phyloP scores from a whole-genome alignment of 2,888 invertebrate genomes.

The Epirrita christyi region DNA sequence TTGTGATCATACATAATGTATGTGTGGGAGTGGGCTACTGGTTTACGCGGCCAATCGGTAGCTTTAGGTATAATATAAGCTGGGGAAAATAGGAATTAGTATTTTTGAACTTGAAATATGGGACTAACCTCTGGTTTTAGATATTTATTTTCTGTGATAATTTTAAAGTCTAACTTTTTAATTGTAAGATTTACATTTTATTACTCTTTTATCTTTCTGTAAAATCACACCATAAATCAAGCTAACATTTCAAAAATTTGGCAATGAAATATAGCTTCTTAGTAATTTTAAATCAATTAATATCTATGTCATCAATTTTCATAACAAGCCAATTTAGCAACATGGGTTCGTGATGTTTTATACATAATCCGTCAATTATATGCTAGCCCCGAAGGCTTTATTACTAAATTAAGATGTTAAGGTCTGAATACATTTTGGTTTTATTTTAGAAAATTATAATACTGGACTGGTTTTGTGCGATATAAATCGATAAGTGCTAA shows the following conservation, averaged over 20 bases:
- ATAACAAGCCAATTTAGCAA: conserved; percentile 27
- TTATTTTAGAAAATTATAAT: conserved; percentile 30
- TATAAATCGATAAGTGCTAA: conserved; percentile 23
- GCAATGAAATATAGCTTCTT: conserved; percentile 20
- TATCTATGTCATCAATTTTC: conserved; percentile 22
- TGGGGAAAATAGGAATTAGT: neutral
- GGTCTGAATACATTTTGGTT: conserved; percentile 26
- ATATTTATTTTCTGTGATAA: neutral
- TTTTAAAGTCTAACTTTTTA: neutral
- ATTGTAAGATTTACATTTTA: neutral
- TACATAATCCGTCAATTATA: conserved; percentile 36
- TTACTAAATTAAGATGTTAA: conserved; percentile 44
- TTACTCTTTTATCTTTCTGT: neutral
- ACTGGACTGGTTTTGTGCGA: conserved; percentile 21
- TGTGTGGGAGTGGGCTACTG: conserved; percentile 71
- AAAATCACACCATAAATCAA: conserved; percentile 13
- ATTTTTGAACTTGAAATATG: neutral
- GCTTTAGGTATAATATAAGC: conserved; percentile 31
- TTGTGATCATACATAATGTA: conserved; percentile 39
- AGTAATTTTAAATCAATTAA: conserved; percentile 28
- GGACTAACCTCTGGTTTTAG: too few relatives aligned
- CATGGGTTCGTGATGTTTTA: conserved; percentile 24
- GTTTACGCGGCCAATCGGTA: conserved; percentile 82
- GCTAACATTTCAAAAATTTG: conserved; percentile 2
- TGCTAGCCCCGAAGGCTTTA: conserved; percentile 40